phyloP scores from a whole-genome alignment of 2,797 vertebrate species.

The Pipistrellus pipistrellus region DNA sequence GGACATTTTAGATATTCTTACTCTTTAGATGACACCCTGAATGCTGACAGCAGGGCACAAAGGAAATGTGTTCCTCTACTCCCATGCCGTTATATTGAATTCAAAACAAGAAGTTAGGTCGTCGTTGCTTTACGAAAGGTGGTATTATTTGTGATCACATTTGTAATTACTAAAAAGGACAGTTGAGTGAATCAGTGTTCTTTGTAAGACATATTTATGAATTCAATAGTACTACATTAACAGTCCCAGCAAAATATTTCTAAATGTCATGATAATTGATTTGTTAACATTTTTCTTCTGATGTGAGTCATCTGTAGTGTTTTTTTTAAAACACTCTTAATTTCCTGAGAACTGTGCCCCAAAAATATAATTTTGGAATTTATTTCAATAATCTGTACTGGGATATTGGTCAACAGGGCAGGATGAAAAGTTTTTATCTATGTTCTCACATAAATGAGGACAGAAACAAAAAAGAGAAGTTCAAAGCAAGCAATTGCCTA shows the following conservation, averaged over 20 bases:
- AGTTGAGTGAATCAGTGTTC: not conserved
- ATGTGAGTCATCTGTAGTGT: not conserved
- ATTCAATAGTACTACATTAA: not conserved
- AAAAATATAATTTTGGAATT: conserved; percentile 59
- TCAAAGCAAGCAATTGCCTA: conserved; percentile 32
- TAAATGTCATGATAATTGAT: not conserved
- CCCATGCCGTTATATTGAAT: accelerated
- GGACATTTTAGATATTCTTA: not conserved
- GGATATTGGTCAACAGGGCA: not conserved
- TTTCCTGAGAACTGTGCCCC: not conserved
- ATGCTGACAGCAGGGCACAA: not conserved
- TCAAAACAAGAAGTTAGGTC: not conserved
- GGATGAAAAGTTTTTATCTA: conserved; percentile 11
- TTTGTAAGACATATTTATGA: not conserved
- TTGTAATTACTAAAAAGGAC: not conserved
- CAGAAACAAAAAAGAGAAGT: conserved; percentile 54
- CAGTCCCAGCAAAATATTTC: not conserved
- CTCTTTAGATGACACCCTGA: not conserved
- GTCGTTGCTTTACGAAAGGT: not conserved
- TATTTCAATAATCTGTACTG: conserved; percentile 31
- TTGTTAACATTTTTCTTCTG: not conserved
- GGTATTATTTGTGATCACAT: not conserved
- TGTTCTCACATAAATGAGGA: conserved; percentile 49
- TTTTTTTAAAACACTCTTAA: not conserved
- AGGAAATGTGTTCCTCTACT: accelerated